phyloP scores from a whole-genome alignment of 2,888 invertebrate genomes.

The Napeogenes inachia region DNA sequence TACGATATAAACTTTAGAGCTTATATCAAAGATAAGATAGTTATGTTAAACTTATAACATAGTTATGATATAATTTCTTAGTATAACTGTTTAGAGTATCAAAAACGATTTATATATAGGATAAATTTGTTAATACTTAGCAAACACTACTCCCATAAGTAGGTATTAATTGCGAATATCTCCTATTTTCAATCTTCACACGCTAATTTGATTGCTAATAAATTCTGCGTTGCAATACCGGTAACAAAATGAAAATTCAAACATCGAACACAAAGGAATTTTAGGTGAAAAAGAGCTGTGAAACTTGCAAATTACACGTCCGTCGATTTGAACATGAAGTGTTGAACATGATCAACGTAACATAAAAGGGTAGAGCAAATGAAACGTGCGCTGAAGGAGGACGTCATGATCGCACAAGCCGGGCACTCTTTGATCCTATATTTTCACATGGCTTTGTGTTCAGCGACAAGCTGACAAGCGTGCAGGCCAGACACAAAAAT shows the following conservation, averaged over 20 bases:
- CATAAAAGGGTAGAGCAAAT: constrained; percentile 13
- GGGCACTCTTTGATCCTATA: constrained; percentile 73
- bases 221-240: background rate
- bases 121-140: too few relatives aligned
- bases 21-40: too few relatives aligned
- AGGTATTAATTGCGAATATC: background rate
- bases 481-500: constrained; percentile 75
- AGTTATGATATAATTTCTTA: too few relatives aligned
- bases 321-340: constrained; percentile 18
- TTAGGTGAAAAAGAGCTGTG: constrained; percentile 5
- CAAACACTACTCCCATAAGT: background rate
- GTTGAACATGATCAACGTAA: constrained; percentile 16
- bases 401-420: constrained; percentile 50
- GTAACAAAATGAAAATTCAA: constrained; percentile 5
- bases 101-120: too few relatives aligned
- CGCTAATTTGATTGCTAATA: background rate
- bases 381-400: constrained; percentile 25
- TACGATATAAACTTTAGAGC: too few relatives aligned
- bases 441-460: constrained; percentile 74
- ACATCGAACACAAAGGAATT: background rate
- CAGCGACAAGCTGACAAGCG: constrained; percentile 73
- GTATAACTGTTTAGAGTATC: too few relatives aligned
- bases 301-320: constrained; percentile 15
- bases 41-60: too few relatives aligned
- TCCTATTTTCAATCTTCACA: background rate